phyloP scores from a whole-genome alignment of 1,140 invertebrate species.

The Listronotus oregonensis region DNA sequence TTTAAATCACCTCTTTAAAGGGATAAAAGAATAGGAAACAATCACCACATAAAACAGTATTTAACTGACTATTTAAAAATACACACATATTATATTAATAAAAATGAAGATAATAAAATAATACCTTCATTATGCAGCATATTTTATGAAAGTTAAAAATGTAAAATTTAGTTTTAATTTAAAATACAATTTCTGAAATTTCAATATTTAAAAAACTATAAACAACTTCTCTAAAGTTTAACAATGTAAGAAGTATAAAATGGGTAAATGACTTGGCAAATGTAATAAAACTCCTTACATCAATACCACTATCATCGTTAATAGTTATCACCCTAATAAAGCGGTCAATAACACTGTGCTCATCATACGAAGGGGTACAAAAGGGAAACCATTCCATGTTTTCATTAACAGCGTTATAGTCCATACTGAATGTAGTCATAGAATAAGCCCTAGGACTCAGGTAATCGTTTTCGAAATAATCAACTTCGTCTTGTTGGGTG shows the following conservation, averaged over 20 bases:
- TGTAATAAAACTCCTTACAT: slow-evolving; percentile 52
- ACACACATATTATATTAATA: too few species aligned
- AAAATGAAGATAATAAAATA: too few species aligned
- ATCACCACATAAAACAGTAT: too few species aligned
- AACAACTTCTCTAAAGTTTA: slow-evolving; percentile 16
- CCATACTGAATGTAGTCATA: slow-evolving; percentile 50
- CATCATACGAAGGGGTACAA: slow-evolving; percentile 54
- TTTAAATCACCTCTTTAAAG: too few species aligned
- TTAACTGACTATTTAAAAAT: too few species aligned
- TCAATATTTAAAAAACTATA: too few species aligned
- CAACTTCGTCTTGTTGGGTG: slow-evolving; percentile 45
- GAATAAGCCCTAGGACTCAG: slow-evolving; percentile 53
- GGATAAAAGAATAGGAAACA: too few species aligned
- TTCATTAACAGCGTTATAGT: slow-evolving; percentile 57
- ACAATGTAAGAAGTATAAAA: neutral
- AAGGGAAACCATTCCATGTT: slow-evolving; percentile 56
- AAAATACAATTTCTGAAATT: too few species aligned
- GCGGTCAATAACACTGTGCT: slow-evolving; percentile 67
- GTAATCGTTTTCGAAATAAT: slow-evolving; percentile 52
- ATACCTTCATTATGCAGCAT: too few species aligned
- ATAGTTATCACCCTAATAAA: slow-evolving; percentile 68
- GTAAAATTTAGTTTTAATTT: too few species aligned
- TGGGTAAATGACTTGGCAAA: slow-evolving; percentile 15
- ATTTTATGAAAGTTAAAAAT: too few species aligned
- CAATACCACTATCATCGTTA: slow-evolving; percentile 55